A percentile compares a stretch with the other conserved stretches of the same genome.
phyloP scores from a whole-genome alignment of 2,113 vertebrate species.

The Colossoma macropomum region DNA sequence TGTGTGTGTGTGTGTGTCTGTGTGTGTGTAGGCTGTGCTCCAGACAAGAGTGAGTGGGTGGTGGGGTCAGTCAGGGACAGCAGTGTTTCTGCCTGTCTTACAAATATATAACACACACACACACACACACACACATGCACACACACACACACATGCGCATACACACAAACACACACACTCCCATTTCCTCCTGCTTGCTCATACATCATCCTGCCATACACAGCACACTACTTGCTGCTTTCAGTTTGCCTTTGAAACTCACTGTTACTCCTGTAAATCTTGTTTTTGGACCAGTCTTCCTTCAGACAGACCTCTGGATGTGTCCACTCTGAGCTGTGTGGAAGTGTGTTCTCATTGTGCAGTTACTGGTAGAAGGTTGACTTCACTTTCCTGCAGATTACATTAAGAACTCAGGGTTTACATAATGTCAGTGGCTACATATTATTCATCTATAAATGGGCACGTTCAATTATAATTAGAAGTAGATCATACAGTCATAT shows the following conservation, averaged over 20 bases:
- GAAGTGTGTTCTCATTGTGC: not conserved
- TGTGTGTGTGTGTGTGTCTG: no score
- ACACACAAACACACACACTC: constrained; percentile 8
- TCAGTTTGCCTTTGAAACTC: not conserved
- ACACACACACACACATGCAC: no score
- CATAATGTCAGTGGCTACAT: no score
- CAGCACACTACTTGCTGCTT: not conserved
- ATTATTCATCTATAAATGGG: no score
- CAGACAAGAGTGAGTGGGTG: constrained; percentile 15
- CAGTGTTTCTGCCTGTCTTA: not conserved
- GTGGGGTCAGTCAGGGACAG: constrained; percentile 16
- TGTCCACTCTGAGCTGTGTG: not conserved
- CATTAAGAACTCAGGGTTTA: no score
- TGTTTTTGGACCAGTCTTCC: not conserved
- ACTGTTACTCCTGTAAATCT: not conserved
- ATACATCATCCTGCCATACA: constrained; percentile 19
- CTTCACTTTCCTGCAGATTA: not conserved
- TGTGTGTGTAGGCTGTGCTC: constrained; percentile 3
- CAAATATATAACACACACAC: not conserved
- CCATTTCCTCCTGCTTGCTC: not conserved
- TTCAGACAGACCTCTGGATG: not conserved
- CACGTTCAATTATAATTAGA: no score
- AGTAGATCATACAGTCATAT: no score
- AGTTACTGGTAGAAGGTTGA: not conserved
- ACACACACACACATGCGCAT: constrained; percentile 7